These are phyloP conservation scores for Sminthurides aquaticus DNA, from an alignment of 2,888 invertebrate species.

Conservation along the genomic window DNA sequence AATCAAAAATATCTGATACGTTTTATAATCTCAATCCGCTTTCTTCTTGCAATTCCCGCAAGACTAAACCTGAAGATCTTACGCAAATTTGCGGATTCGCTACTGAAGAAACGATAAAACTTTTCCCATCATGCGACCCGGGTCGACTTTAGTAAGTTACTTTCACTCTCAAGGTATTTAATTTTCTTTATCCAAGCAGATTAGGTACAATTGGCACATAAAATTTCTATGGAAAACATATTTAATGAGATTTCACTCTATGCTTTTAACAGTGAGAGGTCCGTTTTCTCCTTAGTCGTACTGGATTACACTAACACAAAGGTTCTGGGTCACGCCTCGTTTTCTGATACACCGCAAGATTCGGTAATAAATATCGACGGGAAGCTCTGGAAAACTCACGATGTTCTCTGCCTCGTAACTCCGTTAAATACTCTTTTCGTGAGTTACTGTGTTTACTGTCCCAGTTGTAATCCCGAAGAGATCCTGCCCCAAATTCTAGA, in stretches of 20 bases:
- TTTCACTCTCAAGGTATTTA: background rate
- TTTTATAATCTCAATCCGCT: too few relatives aligned
- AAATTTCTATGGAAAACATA: too few relatives aligned
- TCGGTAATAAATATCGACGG: constrained; percentile 25
- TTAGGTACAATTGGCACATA: too few relatives aligned
- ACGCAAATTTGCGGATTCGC: constrained; percentile 18
- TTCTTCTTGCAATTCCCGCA: too few relatives aligned
- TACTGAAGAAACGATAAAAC: constrained; percentile 13
- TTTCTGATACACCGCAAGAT: constrained; percentile 34
- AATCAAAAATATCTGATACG: too few relatives aligned
- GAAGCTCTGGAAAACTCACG: constrained; percentile 33
- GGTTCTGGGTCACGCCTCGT: constrained; percentile 25
- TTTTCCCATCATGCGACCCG: constrained; percentile 19
- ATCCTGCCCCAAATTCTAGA: constrained; percentile 29
- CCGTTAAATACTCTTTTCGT: constrained; percentile 57
- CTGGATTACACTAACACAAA: constrained; percentile 28
- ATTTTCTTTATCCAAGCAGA: background rate
- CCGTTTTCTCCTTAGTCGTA: constrained; percentile 34
- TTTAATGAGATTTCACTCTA: too few relatives aligned
- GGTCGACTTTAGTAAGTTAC: constrained; percentile 22
- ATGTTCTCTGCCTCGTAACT: constrained; percentile 47
- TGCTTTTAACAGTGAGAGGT: constrained; percentile 31
- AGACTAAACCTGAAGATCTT: constrained; percentile 33
- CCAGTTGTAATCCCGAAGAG: constrained; percentile 26
- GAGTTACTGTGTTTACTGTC: constrained; percentile 53